Conservation (phyloP, 2,797 vertebrate species). For the Microchirus variegatus region DNA sequence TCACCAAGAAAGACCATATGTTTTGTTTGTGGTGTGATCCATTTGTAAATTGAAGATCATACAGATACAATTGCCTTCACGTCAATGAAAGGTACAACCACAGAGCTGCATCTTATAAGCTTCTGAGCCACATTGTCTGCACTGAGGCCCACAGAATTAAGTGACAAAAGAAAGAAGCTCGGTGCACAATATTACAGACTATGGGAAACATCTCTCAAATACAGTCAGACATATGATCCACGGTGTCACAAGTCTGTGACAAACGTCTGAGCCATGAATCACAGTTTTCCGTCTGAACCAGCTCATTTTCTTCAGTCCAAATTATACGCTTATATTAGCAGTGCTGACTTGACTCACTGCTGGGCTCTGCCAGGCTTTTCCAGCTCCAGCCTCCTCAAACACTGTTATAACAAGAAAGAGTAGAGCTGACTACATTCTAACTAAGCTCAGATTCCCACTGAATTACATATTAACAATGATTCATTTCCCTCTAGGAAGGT, state of each 20-base stretch:
- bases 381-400: slow-evolving; percentile 20
- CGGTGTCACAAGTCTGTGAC: slow-evolving; percentile 42
- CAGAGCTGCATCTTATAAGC: slow-evolving; percentile 2
- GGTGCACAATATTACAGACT: not conserved
- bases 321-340: slow-evolving; percentile 40
- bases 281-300: slow-evolving; percentile 35
- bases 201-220: slow-evolving; percentile 17
- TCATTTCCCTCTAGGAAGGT: too few relatives aligned
- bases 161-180: too few relatives aligned
- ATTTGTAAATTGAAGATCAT: too few relatives aligned
- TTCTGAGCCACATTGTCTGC: not conserved
- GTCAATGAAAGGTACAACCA: too few relatives aligned
- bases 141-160: too few relatives aligned
- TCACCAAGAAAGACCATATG: too few relatives aligned
- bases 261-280: slow-evolving; percentile 37
- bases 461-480: not conserved
- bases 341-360: slow-evolving; percentile 34
- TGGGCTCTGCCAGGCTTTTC: slow-evolving; percentile 7
- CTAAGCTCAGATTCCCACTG: not conserved
- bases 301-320: slow-evolving; percentile 34
- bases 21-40: too few relatives aligned
- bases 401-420: not conserved
- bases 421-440: not conserved
- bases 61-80: too few relatives aligned
- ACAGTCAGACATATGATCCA: slow-evolving; percentile 34